Evolutionary conservation across 2,888 invertebrate genomes (phyloP).

Genomic region (Arctia plantaginis): DNA sequence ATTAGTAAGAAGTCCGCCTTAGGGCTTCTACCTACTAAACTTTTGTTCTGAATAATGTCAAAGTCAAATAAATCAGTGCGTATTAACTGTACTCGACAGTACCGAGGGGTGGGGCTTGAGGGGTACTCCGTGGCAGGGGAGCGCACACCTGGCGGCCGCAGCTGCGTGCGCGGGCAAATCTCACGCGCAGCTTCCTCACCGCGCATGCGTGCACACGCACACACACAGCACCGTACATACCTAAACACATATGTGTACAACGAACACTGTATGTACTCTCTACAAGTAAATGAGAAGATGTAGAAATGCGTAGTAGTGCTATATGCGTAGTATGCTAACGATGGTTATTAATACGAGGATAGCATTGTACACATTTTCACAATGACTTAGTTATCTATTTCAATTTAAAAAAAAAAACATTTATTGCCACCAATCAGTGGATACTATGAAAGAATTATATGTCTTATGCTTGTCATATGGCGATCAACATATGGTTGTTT

Average conservation of each 20-base stretch:
- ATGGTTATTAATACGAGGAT: background rate
- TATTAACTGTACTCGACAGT: conserved; percentile 56
- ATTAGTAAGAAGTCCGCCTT: background rate
- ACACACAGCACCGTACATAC: conserved; percentile 20
- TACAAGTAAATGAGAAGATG: conserved; percentile 39
- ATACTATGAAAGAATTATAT: background rate
- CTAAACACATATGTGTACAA: background rate
- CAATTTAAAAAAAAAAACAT: background rate
- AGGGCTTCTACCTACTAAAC: background rate
- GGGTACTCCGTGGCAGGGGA: conserved; percentile 65
- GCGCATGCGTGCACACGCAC: conserved; percentile 76
- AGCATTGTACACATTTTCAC: background rate
- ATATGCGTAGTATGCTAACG: background rate
- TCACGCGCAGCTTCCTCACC: conserved; percentile 85
- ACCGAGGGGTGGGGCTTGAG: conserved; percentile 66
- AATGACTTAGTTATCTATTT: background rate
- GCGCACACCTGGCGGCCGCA: conserved; percentile 84
- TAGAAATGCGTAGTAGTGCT: conserved; percentile 27
- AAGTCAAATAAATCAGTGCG: conserved; percentile 35
- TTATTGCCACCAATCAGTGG: background rate
- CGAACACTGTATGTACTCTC: conserved; percentile 26
- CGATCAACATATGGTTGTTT: background rate
- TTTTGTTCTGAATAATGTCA: background rate
- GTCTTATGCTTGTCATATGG: background rate
- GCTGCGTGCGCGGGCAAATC: conserved; percentile 83